Conservation (phyloP, 2,797 vertebrate genomes). For the Mallotus villosus region DNA sequence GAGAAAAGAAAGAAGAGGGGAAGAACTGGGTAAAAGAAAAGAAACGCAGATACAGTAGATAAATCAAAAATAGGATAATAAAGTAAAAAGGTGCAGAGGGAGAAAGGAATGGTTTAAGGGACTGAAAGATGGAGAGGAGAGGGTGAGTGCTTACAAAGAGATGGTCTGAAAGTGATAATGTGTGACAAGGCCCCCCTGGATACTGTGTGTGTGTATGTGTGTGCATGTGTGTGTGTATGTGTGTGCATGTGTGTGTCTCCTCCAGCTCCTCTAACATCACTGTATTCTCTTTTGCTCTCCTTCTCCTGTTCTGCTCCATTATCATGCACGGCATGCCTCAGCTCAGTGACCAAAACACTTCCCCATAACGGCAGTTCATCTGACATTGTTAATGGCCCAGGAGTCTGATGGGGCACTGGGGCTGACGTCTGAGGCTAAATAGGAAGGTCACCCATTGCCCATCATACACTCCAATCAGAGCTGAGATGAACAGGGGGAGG, state of each 20-base stretch:
- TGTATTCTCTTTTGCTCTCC: slow-evolving; percentile 22
- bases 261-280: slow-evolving; percentile 25
- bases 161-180: slow-evolving; percentile 8
- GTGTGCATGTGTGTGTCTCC: slow-evolving; percentile 1
- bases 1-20: neutral
- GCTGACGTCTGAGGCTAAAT: slow-evolving; percentile 32
- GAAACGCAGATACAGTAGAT: neutral
- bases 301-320: slow-evolving; percentile 26
- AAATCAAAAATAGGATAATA: too few species aligned
- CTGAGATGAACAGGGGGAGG: slow-evolving; percentile 6
- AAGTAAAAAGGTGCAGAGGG: neutral
- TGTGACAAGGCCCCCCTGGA: slow-evolving; percentile 19
- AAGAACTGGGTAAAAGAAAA: neutral
- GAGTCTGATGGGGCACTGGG: slow-evolving; percentile 24
- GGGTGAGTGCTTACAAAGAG: neutral
- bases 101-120: neutral
- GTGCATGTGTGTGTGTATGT: neutral
- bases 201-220: neutral
- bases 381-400: slow-evolving; percentile 51
- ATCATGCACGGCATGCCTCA: slow-evolving; percentile 46
- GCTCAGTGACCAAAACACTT: slow-evolving; percentile 38
- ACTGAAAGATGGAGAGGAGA: slow-evolving; percentile 11
- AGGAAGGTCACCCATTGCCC: slow-evolving; percentile 48
- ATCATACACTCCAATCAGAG: slow-evolving; percentile 26
- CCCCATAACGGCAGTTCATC: slow-evolving; percentile 44